These are phyloP conservation scores for Meliscaeva auricollis DNA, from an alignment of 2,888 invertebrate genomes.

Conservation along the genomic window DNA sequence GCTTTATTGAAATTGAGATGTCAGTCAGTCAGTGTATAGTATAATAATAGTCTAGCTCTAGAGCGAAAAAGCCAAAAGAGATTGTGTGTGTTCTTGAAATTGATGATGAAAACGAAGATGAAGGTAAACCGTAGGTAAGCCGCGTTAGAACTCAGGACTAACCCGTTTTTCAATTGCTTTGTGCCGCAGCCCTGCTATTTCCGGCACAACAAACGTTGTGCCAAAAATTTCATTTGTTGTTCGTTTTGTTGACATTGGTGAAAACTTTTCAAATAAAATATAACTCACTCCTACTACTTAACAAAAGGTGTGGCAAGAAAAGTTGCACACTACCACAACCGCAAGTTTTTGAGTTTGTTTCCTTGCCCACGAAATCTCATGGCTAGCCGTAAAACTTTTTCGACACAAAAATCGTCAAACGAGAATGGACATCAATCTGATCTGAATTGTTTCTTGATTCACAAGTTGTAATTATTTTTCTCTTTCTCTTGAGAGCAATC, in stretches of 20 bases:
- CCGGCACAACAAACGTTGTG: constrained; percentile 51
- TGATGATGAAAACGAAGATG: constrained; percentile 60
- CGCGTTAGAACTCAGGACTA: constrained; percentile 39
- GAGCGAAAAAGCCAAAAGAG: neutral
- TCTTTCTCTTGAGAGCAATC: constrained; percentile 33
- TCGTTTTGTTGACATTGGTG: constrained; percentile 67
- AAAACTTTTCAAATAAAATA: constrained; percentile 74
- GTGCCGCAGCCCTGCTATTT: neutral
- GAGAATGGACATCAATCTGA: neutral
- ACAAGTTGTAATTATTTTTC: neutral
- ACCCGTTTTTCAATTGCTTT: constrained; percentile 58
- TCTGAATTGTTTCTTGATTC: neutral
- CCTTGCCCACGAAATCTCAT: neutral
- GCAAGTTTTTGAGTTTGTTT: neutral
- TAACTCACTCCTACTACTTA: constrained; percentile 4
- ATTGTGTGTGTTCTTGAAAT: constrained; percentile 14
- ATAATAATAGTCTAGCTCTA: neutral
- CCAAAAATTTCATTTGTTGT: constrained; percentile 73
- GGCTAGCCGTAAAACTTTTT: constrained; percentile 56
- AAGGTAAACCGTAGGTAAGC: constrained; percentile 45
- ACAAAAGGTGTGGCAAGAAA: neutral
- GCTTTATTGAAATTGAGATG: constrained; percentile 74
- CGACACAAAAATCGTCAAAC: constrained; percentile 45
- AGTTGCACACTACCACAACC: neutral
- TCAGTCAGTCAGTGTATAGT: constrained; percentile 59